These are phyloP conservation scores for Lytechinus pictus DNA, from an alignment of 35 echinoderm and acorn worm species.

Conservation along the genomic window DNA sequence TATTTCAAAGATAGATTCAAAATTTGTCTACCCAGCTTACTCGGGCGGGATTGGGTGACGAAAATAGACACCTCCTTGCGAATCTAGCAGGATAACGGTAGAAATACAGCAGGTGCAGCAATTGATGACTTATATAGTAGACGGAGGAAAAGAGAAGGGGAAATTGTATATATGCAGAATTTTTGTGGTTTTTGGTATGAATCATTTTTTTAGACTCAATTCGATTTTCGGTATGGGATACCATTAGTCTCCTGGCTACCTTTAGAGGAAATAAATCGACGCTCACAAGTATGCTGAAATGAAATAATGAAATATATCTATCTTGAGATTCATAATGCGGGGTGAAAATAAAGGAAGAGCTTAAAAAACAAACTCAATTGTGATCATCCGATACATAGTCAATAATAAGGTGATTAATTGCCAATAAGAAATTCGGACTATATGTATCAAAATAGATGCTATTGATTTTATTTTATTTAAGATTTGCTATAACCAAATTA, in stretches of 20 bases:
- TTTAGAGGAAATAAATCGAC: not conserved
- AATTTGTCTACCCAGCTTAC: constrained; percentile 41
- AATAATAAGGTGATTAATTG: too few species aligned
- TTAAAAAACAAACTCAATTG: too few species aligned
- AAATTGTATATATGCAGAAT: constrained; percentile 20
- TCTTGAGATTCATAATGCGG: not conserved
- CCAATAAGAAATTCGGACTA: too few species aligned
- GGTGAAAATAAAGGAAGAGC: too few species aligned
- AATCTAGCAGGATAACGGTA: constrained; percentile 12
- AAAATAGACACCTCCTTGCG: not conserved
- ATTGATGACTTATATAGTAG: constrained; percentile 23
- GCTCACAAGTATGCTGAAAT: not conserved
- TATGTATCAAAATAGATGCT: too few species aligned
- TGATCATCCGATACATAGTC: too few species aligned
- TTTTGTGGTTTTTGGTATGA: not conserved
- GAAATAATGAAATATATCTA: not conserved
- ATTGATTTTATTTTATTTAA: too few species aligned
- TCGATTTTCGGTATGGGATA: not conserved
- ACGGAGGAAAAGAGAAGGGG: not conserved
- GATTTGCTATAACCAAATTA: too few species aligned
- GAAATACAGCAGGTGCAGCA: not conserved
- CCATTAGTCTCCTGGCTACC: not conserved
- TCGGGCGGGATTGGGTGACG: not conserved
- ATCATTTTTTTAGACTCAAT: not conserved
- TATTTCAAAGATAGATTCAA: not conserved